These are phyloP conservation scores for Montifringilla adamsi DNA, from an alignment of 2,113 vertebrate genomes.

Conservation along the genomic window DNA sequence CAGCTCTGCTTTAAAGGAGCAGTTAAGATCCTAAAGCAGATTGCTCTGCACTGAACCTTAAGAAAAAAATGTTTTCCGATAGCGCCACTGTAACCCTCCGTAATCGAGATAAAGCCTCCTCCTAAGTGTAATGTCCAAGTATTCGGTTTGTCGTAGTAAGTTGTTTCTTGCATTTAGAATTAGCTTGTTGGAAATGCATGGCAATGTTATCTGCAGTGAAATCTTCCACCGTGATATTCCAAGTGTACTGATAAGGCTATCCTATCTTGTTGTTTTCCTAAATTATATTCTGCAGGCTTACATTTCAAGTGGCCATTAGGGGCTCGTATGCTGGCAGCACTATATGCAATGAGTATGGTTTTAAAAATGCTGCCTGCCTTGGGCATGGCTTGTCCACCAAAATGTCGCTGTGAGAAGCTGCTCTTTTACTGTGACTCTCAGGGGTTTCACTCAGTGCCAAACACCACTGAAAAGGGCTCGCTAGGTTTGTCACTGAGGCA, in stretches of 20 bases:
- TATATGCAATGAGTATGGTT: conserved; percentile 98
- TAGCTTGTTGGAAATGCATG: conserved; percentile 74
- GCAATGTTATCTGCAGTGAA: conserved; percentile 74
- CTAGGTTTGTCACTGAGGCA: conserved; percentile 97
- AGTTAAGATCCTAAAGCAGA: conserved; percentile 4
- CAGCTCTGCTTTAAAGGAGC: conserved; percentile 51
- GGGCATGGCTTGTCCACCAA: conserved; percentile 98
- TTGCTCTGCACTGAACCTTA: conserved; percentile 47
- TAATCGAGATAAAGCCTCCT: conserved; percentile 29
- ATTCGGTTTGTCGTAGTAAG: conserved; percentile 41
- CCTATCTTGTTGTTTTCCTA: conserved; percentile 82
- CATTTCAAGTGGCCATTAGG: conserved; percentile 99
- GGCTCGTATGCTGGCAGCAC: conserved; percentile 96
- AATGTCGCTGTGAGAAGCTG: conserved; percentile 99
- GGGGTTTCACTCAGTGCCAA: conserved; percentile 95
- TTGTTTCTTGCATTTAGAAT: conserved; percentile 60
- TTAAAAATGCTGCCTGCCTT: conserved; percentile 94
- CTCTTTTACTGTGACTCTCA: conserved; percentile 99
- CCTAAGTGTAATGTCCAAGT: conserved; percentile 37
- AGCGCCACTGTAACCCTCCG: conserved; percentile 37
- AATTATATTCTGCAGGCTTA: conserved; percentile 96
- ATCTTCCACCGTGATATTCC: conserved; percentile 75
- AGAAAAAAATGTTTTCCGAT: conserved; percentile 11
- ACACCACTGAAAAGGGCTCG: conserved; percentile 94
- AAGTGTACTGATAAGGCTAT: conserved; percentile 76